A percentile compares a stretch with the other conserved stretches of the same genome.
These are phyloP conservation scores for Xiphorhynchus elegans DNA, from an alignment of 2,113 vertebrate genomes.

Conservation along the genomic window DNA sequence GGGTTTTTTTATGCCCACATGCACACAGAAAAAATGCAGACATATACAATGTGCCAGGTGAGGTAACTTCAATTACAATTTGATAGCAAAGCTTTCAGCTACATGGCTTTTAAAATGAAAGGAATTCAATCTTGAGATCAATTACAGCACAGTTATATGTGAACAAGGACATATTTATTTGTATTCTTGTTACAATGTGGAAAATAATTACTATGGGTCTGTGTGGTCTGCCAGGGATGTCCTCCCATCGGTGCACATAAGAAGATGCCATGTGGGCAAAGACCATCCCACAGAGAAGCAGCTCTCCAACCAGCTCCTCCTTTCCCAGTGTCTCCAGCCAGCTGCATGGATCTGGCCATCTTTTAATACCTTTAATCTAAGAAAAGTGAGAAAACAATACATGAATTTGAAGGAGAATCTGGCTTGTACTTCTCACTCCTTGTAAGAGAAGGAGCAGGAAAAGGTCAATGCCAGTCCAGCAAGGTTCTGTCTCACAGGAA, in stretches of 20 bases:
- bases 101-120: background rate
- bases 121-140: background rate
- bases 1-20: rapidly evolving
- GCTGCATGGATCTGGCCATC: background rate
- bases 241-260: background rate
- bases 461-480: background rate
- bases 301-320: background rate
- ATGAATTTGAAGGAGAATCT: background rate
- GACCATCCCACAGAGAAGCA: background rate
- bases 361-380: background rate
- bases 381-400: background rate
- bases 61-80: background rate
- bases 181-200: background rate
- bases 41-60: background rate
- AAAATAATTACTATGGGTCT: background rate
- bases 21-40: background rate
- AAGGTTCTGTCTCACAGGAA: background rate
- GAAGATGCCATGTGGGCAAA: background rate
- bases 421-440: background rate
- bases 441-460: background rate
- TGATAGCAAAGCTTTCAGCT: background rate
- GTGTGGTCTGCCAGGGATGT: background rate
- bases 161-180: background rate
- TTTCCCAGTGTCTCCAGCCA: background rate
- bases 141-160: background rate